Conservation (phyloP, 2,113 vertebrate species). For the Dasyornis broadbenti region DNA sequence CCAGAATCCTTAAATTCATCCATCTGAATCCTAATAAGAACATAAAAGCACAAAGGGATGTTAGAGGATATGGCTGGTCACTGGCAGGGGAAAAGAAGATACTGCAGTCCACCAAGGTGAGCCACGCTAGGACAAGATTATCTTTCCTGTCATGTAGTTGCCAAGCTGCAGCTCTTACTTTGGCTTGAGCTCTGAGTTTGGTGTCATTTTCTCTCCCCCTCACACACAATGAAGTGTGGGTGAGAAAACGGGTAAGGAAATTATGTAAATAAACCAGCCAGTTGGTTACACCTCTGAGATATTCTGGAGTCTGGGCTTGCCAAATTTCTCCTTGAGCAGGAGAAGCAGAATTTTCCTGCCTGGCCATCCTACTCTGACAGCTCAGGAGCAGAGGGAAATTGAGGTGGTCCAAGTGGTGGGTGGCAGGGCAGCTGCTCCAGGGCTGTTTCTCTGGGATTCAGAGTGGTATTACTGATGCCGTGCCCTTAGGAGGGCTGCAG, state of each 20-base stretch:
- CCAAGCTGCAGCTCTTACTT: background rate
- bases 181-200: background rate
- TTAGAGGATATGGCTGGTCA: background rate
- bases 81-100: background rate
- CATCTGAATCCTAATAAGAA: background rate
- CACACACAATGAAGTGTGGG: background rate
- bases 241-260: background rate
- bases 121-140: background rate
- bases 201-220: background rate
- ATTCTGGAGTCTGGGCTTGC: background rate
- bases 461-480: fast-evolving
- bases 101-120: background rate
- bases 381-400: fast-evolving
- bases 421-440: background rate
- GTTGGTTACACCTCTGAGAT: background rate
- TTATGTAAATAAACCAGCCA: background rate
- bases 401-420: background rate
- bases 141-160: background rate
- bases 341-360: background rate
- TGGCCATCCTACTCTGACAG: background rate
- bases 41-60: background rate
- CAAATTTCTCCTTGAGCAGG: background rate
- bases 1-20: background rate
- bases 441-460: background rate
- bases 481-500: background rate